Evolutionary conservation across 2,888 invertebrate species (phyloP).

Genomic region (Morpho achilles): DNA sequence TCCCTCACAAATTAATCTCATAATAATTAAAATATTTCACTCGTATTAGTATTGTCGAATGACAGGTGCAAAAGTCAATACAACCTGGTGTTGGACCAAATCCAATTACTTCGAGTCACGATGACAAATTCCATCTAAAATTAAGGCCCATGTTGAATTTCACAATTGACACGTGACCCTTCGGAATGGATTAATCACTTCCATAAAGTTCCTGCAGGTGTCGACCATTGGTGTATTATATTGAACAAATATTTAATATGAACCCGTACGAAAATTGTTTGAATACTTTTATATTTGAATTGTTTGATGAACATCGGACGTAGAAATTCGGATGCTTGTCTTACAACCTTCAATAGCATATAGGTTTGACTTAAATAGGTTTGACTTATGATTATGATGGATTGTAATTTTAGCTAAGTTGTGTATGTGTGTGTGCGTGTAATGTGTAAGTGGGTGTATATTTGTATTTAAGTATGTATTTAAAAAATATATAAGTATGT

Average conservation of each 20-base stretch:
- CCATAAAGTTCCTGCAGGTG: constrained; percentile 11
- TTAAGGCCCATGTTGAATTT: constrained; percentile 19
- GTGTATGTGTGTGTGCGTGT: too few relatives aligned
- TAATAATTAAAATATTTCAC: too few relatives aligned
- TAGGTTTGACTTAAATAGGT: too few relatives aligned
- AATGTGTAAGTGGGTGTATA: too few relatives aligned
- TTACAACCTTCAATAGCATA: too few relatives aligned
- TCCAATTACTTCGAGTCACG: constrained; percentile 6
- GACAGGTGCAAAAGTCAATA: constrained; percentile 3
- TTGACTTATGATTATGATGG: too few relatives aligned
- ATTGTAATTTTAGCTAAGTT: too few relatives aligned
- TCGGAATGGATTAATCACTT: constrained; percentile 15
- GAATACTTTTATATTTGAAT: background rate
- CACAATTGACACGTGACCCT: constrained; percentile 17
- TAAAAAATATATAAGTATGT: too few relatives aligned
- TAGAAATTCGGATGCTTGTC: too few relatives aligned
- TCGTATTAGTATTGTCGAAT: background rate
- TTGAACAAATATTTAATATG: background rate
- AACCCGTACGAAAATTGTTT: background rate
- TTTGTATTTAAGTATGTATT: too few relatives aligned
- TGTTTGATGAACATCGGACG: too few relatives aligned
- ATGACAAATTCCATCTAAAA: constrained; percentile 15
- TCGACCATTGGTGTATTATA: background rate
- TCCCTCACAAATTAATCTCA: too few relatives aligned
- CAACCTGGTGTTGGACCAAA: constrained; percentile 4